Evolutionary conservation across 1,140 invertebrate species (phyloP), one percentile per base, ranked within the genome.

Genomic region (Panagrolaimus sp.): DNA sequence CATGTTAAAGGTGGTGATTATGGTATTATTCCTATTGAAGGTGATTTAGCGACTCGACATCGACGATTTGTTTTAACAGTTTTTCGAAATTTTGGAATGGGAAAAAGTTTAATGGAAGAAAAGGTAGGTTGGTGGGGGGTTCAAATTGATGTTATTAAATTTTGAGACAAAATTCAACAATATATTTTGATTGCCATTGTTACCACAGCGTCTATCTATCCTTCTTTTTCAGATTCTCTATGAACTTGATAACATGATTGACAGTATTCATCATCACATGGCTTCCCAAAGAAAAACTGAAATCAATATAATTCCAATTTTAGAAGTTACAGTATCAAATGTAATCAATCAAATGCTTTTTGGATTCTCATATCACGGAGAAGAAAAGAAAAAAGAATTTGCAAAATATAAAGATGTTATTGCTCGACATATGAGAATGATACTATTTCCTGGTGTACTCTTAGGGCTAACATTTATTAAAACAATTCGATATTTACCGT

Each of bases 81-180:
- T 14, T 63, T 63, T 25, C 25, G 61, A 63, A 42, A 63, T 63
- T 38, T 63, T 23, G 61, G 61, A 63, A 25, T 63, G 20, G 61
- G 61, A 27, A 63, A 63, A 38, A 23, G 25, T 63, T n/a, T 31
- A n/a, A 27, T 63, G 61, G 25, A 63, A 14, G 61, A 63, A 42
- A 23, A 63, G 25, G 31, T 63, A 16, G n/a, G 48, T 53, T 14
- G n/a, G n/a, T n/a, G n/a, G n/a, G n/a, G n/a, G n/a, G n/a, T n/a
- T n/a, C n/a, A n/a, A n/a, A n/a, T n/a, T n/a, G n/a, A n/a, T n/a
- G n/a, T n/a, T n/a, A n/a, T n/a, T n/a, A n/a, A n/a, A n/a, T n/a
- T n/a, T n/a, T n/a, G n/a, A n/a, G n/a, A 53, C 7, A 25, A 73
- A 68, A 70, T 74, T 27, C n/a, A n/a, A n/a, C n/a, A 38, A 27